Evolutionary conservation across 2,113 vertebrate genomes (phyloP).

Genomic region (Apaloderma vittatum): DNA sequence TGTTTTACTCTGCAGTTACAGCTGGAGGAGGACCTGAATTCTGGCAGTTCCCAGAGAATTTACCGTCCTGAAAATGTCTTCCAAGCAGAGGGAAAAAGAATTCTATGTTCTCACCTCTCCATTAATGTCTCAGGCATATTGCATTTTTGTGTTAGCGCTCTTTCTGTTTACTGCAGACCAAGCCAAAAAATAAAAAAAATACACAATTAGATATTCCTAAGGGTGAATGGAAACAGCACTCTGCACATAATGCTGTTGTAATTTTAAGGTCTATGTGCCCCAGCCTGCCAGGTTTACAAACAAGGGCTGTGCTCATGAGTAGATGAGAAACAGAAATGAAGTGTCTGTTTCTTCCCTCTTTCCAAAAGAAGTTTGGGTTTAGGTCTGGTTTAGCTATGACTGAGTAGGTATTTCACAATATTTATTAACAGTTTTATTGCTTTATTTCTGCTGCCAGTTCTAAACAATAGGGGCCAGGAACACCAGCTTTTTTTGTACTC

Average conservation of each 20-base stretch:
- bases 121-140: background rate
- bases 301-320: background rate
- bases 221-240: slow-evolving; percentile 18
- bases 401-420: slow-evolving; percentile 69
- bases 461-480: slow-evolving; percentile 26
- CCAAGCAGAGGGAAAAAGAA: background rate
- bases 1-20: background rate
- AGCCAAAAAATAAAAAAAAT: background rate
- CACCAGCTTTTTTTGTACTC: slow-evolving; percentile 33
- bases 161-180: background rate
- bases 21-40: slow-evolving; percentile 12
- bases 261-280: background rate
- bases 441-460: slow-evolving; percentile 64
- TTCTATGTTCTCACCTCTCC: background rate
- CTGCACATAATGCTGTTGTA: background rate
- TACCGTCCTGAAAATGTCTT: background rate
- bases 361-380: slow-evolving; percentile 39
- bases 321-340: slow-evolving; percentile 34
- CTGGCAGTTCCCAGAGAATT: background rate
- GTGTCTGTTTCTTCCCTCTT: slow-evolving; percentile 36
- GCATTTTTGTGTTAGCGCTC: background rate
- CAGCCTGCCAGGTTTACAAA: slow-evolving; percentile 41
- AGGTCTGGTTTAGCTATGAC: slow-evolving; percentile 38
- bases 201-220: background rate
- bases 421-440: slow-evolving; percentile 65